Evolutionary conservation across 2,113 vertebrate genomes (phyloP).

Genomic region (Ochotona curzoniae): DNA sequence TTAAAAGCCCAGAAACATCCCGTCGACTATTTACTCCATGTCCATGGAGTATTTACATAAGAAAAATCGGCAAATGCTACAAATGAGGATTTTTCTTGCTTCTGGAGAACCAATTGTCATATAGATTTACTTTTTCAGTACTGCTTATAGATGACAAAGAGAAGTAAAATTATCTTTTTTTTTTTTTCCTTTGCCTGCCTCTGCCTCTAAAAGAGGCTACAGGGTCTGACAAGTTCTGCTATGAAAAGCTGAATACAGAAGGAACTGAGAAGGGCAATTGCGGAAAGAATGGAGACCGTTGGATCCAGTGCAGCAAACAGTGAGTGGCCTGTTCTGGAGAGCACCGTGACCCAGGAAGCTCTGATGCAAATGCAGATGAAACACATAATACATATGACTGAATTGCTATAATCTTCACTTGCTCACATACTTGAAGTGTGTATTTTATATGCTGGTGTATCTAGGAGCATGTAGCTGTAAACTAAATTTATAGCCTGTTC

Average conservation of each 20-base stretch:
- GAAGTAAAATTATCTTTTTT: background rate
- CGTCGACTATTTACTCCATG: no score
- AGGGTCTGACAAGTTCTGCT: constrained; percentile 98
- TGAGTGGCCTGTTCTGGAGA: constrained; percentile 84
- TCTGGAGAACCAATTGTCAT: background rate
- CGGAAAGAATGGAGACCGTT: constrained; percentile 94
- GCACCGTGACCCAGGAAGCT: no score
- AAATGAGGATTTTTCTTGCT: background rate
- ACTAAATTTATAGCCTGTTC: background rate
- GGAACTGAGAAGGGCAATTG: constrained; percentile 99
- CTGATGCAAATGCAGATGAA: background rate
- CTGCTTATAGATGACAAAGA: background rate
- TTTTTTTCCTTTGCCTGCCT: constrained; percentile 59
- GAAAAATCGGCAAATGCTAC: background rate
- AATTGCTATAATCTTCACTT: background rate
- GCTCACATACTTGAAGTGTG: background rate
- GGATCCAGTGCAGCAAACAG: constrained; percentile 99
- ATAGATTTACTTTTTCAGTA: background rate
- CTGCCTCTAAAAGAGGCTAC: constrained; percentile 89
- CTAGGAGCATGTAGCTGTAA: background rate
- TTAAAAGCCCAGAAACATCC: background rate
- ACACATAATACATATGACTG: background rate
- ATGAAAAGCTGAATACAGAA: constrained; percentile 98
- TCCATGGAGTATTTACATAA: background rate
- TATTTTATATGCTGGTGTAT: background rate